Evolutionary conservation across 2,797 vertebrate species (phyloP), one percentile per base, ranked within the genome.

Genomic region (Coregonus ussuriensis): DNA sequence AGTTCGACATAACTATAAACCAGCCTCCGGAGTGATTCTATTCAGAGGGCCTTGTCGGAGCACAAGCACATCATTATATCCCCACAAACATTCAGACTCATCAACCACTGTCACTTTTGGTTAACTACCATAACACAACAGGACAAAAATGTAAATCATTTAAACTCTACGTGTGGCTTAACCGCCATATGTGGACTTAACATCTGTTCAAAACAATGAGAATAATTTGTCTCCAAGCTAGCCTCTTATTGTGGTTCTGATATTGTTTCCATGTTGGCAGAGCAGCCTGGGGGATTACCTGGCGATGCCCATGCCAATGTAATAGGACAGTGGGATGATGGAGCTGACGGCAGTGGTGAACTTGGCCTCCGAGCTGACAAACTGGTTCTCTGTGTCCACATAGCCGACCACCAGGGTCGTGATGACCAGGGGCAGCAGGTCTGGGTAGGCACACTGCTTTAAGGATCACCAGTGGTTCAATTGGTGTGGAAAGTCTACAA

Each of bases 281-380:
- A 13, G 15, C 52, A 53, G 52, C 5, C 18, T 4, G 15, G 16
- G 15, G 0, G 53, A 3, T 88, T 90, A 97, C 96, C 97, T 97
- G 83, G 97, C 96, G 0, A 97, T 98, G 18, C 96, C 96, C 96
- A 97, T 96, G 59, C 96, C 97, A 0, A 97, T 98, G 84, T 94
- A 97, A 85, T 97, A 97, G 31, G 97, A 97, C 0, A 97, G 90
- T 0, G 96, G 97, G 79, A 97, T 96, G 81, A 97, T 96, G 81
- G 96, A 96, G 62, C 88, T 83, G 77, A 97, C 82, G 18, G 96
- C 95, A n/a, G 90, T 72, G 0, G 91, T 88, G 86, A 98, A 98
- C 88, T 95, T 97, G 0, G 90, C 21, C 0, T 94, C 81, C 0
- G 95, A 90, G 2, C 94, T 92, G 14, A 92, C 92, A 74, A 93